These are phyloP conservation scores for Rhyzopertha dominica DNA, from an alignment of 1,140 invertebrate species.

Conservation along the genomic window DNA sequence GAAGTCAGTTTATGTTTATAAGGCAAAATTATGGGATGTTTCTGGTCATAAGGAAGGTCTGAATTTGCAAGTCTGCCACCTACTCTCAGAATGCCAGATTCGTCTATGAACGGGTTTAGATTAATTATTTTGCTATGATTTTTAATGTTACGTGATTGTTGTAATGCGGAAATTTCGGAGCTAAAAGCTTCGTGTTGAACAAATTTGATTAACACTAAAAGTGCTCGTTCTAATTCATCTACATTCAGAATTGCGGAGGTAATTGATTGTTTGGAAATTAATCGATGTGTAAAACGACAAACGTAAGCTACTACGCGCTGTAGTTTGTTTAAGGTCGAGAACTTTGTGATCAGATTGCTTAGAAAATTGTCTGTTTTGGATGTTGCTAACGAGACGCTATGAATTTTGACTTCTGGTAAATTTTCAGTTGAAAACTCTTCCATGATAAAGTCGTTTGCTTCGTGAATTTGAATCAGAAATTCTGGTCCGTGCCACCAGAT, in stretches of 20 bases:
- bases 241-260: too few species aligned
- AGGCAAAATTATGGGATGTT: slow-evolving; percentile 27
- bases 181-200: slow-evolving; percentile 11
- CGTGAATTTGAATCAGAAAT: too few species aligned
- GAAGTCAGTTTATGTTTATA: slow-evolving; percentile 22
- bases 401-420: too few species aligned
- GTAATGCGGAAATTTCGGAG: slow-evolving; percentile 6
- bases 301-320: slow-evolving; percentile 15
- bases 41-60: slow-evolving; percentile 17
- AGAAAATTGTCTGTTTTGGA: too few species aligned
- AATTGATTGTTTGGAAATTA: not conserved
- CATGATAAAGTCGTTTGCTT: too few species aligned
- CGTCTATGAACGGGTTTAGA: slow-evolving; percentile 27
- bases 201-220: slow-evolving; percentile 12
- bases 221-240: not conserved
- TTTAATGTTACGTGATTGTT: slow-evolving; percentile 6
- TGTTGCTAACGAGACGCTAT: too few species aligned
- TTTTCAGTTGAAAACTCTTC: too few species aligned
- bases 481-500: slow-evolving; percentile 41
- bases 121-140: slow-evolving; percentile 14
- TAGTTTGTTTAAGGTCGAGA: slow-evolving; percentile 15
- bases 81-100: slow-evolving; percentile 25
- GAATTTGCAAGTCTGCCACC: slow-evolving; percentile 31
- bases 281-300: not conserved
- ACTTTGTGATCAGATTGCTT: slow-evolving; percentile 7